Evolutionary conservation across 2,888 invertebrate species (phyloP), one percentile per base, ranked within the genome.

Genomic region (Phengaris arion): DNA sequence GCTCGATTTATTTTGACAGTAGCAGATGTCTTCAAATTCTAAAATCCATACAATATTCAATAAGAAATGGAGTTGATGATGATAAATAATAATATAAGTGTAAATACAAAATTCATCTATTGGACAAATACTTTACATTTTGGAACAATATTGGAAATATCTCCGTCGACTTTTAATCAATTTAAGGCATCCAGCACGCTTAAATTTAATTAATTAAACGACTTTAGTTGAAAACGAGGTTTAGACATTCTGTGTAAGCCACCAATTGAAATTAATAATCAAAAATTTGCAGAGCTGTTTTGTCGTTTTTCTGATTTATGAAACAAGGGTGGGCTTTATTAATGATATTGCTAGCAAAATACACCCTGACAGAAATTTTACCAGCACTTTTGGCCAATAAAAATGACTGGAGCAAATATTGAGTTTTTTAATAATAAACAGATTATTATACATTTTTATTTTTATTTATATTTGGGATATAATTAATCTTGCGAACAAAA

Each of bases 71-170:
- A 59, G n/a, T 59, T n/a, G 48, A 15, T 48, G 46, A 46, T 68
- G 15, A 48, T 48, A 10, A 46, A 51, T 70, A 48, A 51, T 70
- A 48, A 10, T 51, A n/a, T 2, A 48, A 70, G 70, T 70, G 22
- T 70, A 70, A 52, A 15, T 70, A 52, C 70, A 52, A 51, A 51
- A 51, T 70, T 51, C 70, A 52, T 70, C 70, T 70, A 52, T 52
- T 70, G 70, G 51, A 52, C 48, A 52, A 70, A 70, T 70, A 70
- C 70, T 70, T 51, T 22, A 70, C 46, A 69, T 70, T 70, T 70
- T 52, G 70, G 51, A 70, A 70, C 48, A 70, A 70, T 70, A 70
- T 70, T 70, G 70, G 22, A 70, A 64, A 70, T 70, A 70, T 70
- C 52, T 70, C 22, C 22, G 70, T 51, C 70, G 70, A 51, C 51